Base-by-base conservation (phyloP, 2,888 invertebrate species). In the Dascillus cervinus region DNA sequence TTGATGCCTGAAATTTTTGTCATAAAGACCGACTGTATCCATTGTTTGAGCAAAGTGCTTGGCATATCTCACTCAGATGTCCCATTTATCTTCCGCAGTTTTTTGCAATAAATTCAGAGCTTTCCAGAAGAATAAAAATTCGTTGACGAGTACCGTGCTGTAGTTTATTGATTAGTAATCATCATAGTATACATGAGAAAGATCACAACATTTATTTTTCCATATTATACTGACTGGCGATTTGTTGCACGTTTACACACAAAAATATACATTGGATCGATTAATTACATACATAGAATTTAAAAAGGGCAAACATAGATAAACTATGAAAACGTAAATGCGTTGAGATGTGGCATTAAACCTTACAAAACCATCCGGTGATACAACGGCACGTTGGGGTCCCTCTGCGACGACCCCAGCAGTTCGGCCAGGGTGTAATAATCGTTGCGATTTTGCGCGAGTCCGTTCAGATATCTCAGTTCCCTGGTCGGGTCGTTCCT, bases 351-450 rank as follows among this genome's bases (percentile, higher is more conserved):
- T 29, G 32, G n/a, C n/a, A n/a, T n/a, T n/a, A n/a, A n/a, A n/a
- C n/a, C 56, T 71, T 75, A 76, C 54, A 77, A 68, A 58, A 76
- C 69, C 60, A 74, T 66, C 56, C 76, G 71, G 56, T 73, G 75
- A 54, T 73, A 73, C 3, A 75, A 63, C 24, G 77, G 75, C 28
- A 72, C 65, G 35, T 73, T 72, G 39, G 72, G 70, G 41, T 71
- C 75, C 29, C 53, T 53, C 28, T 63, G 60, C 23, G 58, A 52
- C 22, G 69, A 70, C n/a, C n/a, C n/a, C 32, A 77, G 61, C 24
- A 77, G 62, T 49, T 75, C 75, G 4, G 74, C 72, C 27, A 77
- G 61, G 1, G 73, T 73, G 56, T 75, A 74, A 25, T 73, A 67
- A 47, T 75, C 75, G 41, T 74, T 75, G 22, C 71, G 68, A 39